phyloP scores from a whole-genome alignment of 2,888 invertebrate genomes.

The Lumbricus terrestris region DNA sequence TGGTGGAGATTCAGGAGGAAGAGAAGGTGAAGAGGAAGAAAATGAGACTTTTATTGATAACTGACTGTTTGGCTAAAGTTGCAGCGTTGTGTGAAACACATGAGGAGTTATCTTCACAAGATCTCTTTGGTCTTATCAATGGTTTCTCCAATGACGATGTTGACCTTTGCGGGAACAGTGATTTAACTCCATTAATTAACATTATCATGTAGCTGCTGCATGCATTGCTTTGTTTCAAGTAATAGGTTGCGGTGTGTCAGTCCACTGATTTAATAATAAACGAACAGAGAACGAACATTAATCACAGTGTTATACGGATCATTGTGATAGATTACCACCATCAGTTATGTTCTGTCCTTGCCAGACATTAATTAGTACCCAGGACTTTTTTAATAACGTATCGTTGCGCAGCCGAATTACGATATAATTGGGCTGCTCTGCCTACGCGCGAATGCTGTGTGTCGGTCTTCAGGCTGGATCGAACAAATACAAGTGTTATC shows the following conservation, averaged over 20 bases:
- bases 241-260: too few species aligned
- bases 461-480: not conserved
- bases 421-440: not conserved
- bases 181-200: too few species aligned
- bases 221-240: too few species aligned
- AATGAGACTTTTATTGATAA: not conserved
- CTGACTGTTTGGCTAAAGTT: not conserved
- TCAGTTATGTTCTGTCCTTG: not conserved
- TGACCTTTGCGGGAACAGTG: too few species aligned
- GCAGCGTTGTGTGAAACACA: not conserved
- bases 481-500: constrained; percentile 3
- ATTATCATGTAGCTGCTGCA: too few species aligned
- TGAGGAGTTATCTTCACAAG: not conserved
- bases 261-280: too few species aligned
- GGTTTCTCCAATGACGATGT: too few species aligned
- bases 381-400: not conserved
- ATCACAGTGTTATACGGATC: too few species aligned
- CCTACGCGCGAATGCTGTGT: not conserved
- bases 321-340: not conserved
- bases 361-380: not conserved
- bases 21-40: too few species aligned
- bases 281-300: too few species aligned
- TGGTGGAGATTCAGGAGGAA: too few species aligned
- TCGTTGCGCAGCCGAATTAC: not conserved
- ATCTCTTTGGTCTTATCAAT: not conserved